Conservation (phyloP, 2,797 vertebrate species). For the Argentina silus region DNA sequence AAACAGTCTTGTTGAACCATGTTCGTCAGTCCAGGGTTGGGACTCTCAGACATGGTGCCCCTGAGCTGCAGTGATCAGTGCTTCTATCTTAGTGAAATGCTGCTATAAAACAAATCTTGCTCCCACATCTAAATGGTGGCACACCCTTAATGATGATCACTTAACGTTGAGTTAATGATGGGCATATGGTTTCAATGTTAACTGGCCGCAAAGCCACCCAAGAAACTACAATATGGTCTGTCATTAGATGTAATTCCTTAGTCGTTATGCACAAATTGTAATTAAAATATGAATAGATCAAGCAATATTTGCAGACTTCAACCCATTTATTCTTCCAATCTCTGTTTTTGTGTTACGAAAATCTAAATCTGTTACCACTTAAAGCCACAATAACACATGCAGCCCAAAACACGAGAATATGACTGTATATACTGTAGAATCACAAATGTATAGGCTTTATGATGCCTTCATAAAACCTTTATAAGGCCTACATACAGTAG, state of each 20-base stretch:
- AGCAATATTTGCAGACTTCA: not conserved
- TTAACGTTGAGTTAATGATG: constrained; percentile 20
- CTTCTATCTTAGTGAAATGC: not conserved
- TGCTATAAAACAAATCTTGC: constrained; percentile 1
- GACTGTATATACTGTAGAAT: too few relatives aligned
- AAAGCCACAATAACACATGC: too few relatives aligned
- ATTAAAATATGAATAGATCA: constrained; percentile 19
- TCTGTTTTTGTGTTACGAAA: too few relatives aligned
- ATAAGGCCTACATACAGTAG: not conserved
- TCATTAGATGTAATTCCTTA: constrained; percentile 22
- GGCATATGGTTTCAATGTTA: constrained; percentile 25
- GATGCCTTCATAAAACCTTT: too few relatives aligned
- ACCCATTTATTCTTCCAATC: not conserved
- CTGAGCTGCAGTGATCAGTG: not conserved
- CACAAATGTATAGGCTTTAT: not conserved
- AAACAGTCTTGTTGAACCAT: too few relatives aligned
- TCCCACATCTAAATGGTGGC: constrained; percentile 12
- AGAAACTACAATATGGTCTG: constrained; percentile 17
- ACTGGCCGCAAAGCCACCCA: constrained; percentile 23
- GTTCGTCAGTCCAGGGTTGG: too few relatives aligned
- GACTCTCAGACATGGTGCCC: not conserved
- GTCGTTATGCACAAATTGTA: constrained; percentile 21
- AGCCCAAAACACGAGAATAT: too few relatives aligned
- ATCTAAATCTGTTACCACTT: too few relatives aligned
- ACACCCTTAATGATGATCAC: constrained; percentile 21